Conservation (phyloP, 2,797 vertebrate species). For the Malacoctenus gilli region DNA sequence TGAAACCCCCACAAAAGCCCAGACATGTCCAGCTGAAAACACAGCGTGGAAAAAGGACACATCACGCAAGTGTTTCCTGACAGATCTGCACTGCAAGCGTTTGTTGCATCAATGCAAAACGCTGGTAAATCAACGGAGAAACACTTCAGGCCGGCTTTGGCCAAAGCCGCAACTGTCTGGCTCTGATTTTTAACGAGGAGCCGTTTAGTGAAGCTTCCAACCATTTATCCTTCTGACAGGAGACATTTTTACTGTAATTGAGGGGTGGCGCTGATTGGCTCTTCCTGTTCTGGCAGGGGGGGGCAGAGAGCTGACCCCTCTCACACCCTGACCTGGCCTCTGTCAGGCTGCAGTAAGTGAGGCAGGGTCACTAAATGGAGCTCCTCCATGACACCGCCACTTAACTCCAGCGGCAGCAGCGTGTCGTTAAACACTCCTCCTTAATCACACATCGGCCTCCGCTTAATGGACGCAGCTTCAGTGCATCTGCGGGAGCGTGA, state of each 20-base stretch:
- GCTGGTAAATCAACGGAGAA: too few species aligned
- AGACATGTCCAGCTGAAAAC: too few species aligned
- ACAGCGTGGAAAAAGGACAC: too few species aligned
- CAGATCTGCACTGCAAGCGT: too few species aligned
- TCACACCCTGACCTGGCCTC: constrained; percentile 48
- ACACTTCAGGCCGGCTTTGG: too few species aligned
- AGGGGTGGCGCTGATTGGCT: constrained; percentile 58
- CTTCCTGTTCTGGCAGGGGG: constrained; percentile 69
- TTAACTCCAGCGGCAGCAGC: too few species aligned
- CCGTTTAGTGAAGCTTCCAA: constrained; percentile 36
- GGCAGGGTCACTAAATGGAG: constrained; percentile 35
- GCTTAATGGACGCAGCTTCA: neutral
- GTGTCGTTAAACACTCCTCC: constrained; percentile 17
- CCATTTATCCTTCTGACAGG: constrained; percentile 57
- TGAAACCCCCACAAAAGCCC: too few species aligned
- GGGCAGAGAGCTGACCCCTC: constrained; percentile 50
- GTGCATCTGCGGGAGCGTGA: too few species aligned
- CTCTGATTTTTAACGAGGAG: neutral
- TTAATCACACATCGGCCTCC: constrained; percentile 29
- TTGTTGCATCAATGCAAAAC: too few species aligned
- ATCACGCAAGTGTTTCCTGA: too few species aligned
- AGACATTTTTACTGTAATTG: constrained; percentile 60
- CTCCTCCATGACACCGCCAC: too few species aligned
- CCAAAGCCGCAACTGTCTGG: too few species aligned
- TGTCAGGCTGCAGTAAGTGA: constrained; percentile 42